Conservation (phyloP, 2,888 invertebrate species). For the Idaea dimidiata region DNA sequence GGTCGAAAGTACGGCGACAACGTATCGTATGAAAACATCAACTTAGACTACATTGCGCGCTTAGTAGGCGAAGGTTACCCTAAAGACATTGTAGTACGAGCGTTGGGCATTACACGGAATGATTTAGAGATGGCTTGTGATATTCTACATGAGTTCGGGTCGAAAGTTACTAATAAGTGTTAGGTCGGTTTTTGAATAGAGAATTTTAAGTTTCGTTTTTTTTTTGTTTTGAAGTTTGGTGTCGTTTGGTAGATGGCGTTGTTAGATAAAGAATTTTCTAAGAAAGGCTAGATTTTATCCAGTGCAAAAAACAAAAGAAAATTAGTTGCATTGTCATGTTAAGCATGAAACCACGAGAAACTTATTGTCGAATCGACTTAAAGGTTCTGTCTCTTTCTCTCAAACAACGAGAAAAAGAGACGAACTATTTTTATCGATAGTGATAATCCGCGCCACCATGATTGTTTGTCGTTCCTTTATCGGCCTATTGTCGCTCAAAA, state of each 20-base stretch:
- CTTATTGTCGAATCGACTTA: no score
- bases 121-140: constrained; percentile 98
- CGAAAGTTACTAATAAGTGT: constrained; percentile 68
- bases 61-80: constrained; percentile 95
- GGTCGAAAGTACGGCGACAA: constrained; percentile 74
- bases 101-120: constrained; percentile 94
- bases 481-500: no score
- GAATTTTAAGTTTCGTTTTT: not conserved
- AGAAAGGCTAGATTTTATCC: no score
- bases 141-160: constrained; percentile 94
- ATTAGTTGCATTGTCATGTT: no score
- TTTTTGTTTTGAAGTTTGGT: not conserved
- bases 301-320: no score
- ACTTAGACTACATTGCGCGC: constrained; percentile 93
- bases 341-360: no score
- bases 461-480: no score
- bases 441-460: no score
- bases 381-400: no score
- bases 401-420: no score
- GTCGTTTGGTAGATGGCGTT: not conserved
- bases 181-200: constrained; percentile 29
- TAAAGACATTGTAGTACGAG: constrained; percentile 94
- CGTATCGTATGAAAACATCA: constrained; percentile 92
- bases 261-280: not conserved
- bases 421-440: no score